Conservation (phyloP, 2,113 vertebrate genomes). For the Peromyscus californicus region DNA sequence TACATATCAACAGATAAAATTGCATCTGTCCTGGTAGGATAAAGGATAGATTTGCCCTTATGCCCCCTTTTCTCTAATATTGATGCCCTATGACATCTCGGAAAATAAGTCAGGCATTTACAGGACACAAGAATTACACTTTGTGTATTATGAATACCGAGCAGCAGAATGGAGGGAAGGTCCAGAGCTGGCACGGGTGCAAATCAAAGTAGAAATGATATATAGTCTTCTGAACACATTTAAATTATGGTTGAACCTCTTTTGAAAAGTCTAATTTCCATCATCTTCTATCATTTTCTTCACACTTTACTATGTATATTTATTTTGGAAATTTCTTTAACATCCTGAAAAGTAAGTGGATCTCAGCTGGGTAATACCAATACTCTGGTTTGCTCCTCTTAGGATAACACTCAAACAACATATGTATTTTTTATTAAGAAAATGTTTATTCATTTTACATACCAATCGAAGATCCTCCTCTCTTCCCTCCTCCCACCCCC, state of each 20-base stretch:
- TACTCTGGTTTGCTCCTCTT: background rate
- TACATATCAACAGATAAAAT: slow-evolving; percentile 54
- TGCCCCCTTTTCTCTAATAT: background rate
- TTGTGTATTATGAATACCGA: background rate
- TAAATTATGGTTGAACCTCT: background rate
- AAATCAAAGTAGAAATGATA: slow-evolving; percentile 47
- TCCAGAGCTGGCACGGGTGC: accelerated
- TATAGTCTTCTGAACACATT: slow-evolving; percentile 7
- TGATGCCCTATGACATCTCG: background rate
- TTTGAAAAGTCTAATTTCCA: slow-evolving; percentile 16
- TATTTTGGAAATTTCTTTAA: background rate
- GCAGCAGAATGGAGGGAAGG: background rate
- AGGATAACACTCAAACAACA: background rate
- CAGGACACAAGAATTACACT: background rate
- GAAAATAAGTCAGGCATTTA: background rate
- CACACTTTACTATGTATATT: background rate
- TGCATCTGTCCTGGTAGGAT: background rate
- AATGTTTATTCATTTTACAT: too few species aligned
- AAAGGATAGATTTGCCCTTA: background rate
- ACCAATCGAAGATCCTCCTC: too few species aligned
- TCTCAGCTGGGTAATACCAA: background rate
- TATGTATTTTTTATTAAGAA: too few species aligned
- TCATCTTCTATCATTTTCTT: slow-evolving; percentile 20
- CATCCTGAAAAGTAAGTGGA: slow-evolving; percentile 1
- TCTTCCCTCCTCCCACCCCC: too few species aligned